Conservation (phyloP, 2,113 vertebrate genomes). For the Cyprinus carpio region DNA sequence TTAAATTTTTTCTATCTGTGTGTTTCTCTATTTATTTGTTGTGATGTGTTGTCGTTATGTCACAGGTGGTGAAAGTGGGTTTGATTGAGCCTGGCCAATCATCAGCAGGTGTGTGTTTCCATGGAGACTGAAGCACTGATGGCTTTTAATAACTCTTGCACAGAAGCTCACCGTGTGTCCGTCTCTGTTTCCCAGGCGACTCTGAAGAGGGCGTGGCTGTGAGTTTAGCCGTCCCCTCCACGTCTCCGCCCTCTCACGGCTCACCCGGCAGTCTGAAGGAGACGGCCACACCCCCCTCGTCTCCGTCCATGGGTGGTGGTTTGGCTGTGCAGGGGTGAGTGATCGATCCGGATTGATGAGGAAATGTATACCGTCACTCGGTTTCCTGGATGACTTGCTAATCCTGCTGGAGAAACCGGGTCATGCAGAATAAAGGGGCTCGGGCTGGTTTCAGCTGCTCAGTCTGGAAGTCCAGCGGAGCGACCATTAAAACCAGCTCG, state of each 20-base stretch:
- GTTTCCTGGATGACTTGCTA: not conserved
- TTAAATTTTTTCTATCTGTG: not conserved
- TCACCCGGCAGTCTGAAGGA: conserved; percentile 81
- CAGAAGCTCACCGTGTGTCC: not conserved
- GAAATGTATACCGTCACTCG: not conserved
- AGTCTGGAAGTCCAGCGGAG: not conserved
- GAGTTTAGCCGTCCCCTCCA: conserved; percentile 81
- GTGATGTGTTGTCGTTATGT: conserved; percentile 27
- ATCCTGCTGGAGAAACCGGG: conserved; percentile 11
- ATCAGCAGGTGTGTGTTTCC: conserved; percentile 72
- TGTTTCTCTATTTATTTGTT: not conserved
- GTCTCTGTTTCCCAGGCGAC: conserved; percentile 62
- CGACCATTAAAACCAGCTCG: not conserved
- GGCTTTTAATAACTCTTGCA: not conserved
- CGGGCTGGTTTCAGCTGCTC: not conserved
- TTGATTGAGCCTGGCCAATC: conserved; percentile 84
- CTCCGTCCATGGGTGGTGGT: conserved; percentile 84
- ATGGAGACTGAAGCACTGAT: not conserved
- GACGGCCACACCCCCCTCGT: conserved; percentile 86
- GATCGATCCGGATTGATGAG: too few relatives aligned
- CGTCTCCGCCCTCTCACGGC: conserved; percentile 81
- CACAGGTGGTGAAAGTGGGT: conserved; percentile 88
- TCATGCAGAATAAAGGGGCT: not conserved
- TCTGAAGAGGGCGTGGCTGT: conserved; percentile 70
- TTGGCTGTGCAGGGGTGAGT: conserved; percentile 78